phyloP scores from a whole-genome alignment of 2,888 invertebrate species.

The Punctoribates punctum region DNA sequence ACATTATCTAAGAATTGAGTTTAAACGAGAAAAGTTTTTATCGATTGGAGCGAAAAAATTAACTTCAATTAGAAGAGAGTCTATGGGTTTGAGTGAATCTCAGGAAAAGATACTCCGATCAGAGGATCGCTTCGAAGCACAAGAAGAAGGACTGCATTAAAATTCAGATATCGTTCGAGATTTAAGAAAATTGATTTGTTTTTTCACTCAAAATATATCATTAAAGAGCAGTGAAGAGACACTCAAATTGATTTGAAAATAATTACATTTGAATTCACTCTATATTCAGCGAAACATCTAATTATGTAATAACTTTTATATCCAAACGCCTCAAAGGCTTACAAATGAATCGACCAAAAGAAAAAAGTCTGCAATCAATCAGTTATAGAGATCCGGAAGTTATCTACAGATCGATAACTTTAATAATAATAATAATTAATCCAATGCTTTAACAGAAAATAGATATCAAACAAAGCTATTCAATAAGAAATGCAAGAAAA shows the following conservation, averaged over 20 bases:
- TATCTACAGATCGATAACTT: not conserved
- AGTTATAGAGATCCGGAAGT: not conserved
- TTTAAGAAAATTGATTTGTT: constrained; percentile 17
- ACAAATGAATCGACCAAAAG: not conserved
- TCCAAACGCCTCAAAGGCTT: not conserved
- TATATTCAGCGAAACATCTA: not conserved
- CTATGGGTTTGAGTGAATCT: not conserved
- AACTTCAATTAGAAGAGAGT: not conserved
- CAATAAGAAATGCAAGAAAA: too few species aligned
- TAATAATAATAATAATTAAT: constrained; percentile 2
- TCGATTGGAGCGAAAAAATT: not conserved
- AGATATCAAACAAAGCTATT: not conserved
- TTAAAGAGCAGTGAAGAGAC: constrained; percentile 13
- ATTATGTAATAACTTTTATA: not conserved
- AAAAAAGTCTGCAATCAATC: constrained; percentile 4
- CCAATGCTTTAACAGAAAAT: not conserved
- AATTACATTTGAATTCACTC: constrained; percentile 7
- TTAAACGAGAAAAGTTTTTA: not conserved
- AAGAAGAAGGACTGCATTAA: not conserved
- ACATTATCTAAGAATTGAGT: not conserved
- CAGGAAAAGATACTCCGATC: not conserved
- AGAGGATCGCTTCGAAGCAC: not conserved
- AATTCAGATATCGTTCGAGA: constrained; percentile 16
- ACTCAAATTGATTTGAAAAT: constrained; percentile 13
- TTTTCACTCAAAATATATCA: not conserved